Conservation (phyloP, 2,888 invertebrate genomes). For the Acrobeloides nanus region DNA sequence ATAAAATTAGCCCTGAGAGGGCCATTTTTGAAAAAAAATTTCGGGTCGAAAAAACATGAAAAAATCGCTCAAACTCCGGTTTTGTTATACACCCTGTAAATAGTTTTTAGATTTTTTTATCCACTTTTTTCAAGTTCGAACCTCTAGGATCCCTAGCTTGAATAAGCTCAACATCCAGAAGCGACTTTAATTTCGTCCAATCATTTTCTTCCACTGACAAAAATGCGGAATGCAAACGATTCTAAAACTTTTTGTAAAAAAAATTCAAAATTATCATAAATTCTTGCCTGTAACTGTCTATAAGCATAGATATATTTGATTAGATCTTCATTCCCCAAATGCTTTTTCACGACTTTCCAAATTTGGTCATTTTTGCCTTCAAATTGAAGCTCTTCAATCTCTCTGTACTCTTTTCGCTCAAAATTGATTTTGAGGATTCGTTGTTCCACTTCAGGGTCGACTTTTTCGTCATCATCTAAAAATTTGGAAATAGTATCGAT, state of each 20-base stretch:
- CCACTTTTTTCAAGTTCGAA: too few species aligned
- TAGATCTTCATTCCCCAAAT: slow-evolving; percentile 38
- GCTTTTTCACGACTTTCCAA: slow-evolving; percentile 38
- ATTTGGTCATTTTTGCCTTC: slow-evolving; percentile 49
- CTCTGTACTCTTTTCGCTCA: slow-evolving; percentile 26
- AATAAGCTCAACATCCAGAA: slow-evolving; percentile 41
- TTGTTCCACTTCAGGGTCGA: slow-evolving; percentile 31
- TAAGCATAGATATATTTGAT: slow-evolving; percentile 41
- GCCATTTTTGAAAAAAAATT: too few species aligned
- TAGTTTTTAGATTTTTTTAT: too few species aligned
- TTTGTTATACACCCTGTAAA: too few species aligned
- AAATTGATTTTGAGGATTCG: slow-evolving; percentile 34
- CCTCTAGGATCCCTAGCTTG: slow-evolving; percentile 41
- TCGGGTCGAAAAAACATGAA: too few species aligned
- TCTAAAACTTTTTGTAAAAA: slow-evolving; percentile 23
- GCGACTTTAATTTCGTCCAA: slow-evolving; percentile 27
- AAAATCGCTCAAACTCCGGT: too few species aligned
- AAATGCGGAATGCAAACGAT: slow-evolving; percentile 31
- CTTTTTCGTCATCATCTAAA: slow-evolving; percentile 29
- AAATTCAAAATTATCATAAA: too few species aligned
- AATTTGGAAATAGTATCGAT: too few species aligned
- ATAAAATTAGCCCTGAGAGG: too few species aligned
- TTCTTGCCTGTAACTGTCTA: slow-evolving; percentile 38
- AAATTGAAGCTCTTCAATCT: slow-evolving; percentile 43
- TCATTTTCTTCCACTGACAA: slow-evolving; percentile 44